These are phyloP conservation scores for Naja naja DNA, from an alignment of 2,113 vertebrate genomes.

Conservation along the genomic window DNA sequence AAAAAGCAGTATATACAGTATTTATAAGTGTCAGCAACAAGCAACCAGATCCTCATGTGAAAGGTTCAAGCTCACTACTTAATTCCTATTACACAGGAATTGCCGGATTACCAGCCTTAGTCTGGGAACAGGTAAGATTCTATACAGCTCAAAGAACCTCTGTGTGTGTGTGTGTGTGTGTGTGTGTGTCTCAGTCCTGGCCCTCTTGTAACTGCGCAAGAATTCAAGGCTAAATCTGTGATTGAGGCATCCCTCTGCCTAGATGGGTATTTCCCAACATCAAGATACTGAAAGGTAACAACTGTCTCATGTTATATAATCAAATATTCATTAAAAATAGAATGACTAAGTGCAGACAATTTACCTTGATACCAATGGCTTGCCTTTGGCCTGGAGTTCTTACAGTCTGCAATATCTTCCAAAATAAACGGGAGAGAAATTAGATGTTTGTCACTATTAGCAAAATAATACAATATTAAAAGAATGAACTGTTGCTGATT, in stretches of 20 bases:
- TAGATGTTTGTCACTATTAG: background rate
- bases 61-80: background rate
- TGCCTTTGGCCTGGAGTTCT: constrained; percentile 87
- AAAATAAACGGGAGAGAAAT: constrained; percentile 31
- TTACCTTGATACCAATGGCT: constrained; percentile 92
- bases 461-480: background rate
- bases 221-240: background rate
- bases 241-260: background rate
- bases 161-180: too few relatives aligned
- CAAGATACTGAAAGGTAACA: background rate
- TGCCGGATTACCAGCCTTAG: background rate
- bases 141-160: background rate
- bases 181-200: background rate
- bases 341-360: constrained; percentile 4
- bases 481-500: background rate
- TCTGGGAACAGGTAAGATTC: background rate
- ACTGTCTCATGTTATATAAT: background rate
- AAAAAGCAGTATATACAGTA: background rate
- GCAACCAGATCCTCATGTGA: background rate
- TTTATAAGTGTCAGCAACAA: background rate
- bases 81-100: background rate
- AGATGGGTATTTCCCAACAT: background rate
- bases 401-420: constrained; percentile 92
- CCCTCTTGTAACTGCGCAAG: background rate
- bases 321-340: background rate